Conservation (phyloP, 92 coral and sea anemone species). For the Bergia puertoricense region DNA sequence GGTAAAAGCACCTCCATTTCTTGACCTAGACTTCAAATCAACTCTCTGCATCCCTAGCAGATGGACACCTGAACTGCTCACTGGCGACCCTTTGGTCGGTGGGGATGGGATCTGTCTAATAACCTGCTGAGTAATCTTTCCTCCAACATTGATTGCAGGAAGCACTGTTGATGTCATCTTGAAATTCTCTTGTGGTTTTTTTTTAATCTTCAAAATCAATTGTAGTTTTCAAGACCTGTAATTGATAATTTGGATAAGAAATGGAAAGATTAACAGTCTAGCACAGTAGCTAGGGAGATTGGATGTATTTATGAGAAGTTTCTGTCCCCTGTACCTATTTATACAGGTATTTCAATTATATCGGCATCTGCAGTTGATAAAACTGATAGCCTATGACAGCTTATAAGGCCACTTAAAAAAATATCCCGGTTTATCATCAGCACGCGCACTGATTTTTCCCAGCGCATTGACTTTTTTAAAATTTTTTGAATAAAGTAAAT, state of each 20-base stretch:
- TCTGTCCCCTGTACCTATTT: too few species aligned
- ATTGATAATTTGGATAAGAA: not conserved
- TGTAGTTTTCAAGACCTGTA: not conserved
- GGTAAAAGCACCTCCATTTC: constrained; percentile 49
- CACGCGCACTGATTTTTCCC: too few species aligned
- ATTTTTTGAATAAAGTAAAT: too few species aligned
- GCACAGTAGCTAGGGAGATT: too few species aligned
- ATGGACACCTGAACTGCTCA: constrained; percentile 63
- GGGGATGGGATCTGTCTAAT: constrained; percentile 90
- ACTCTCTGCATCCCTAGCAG: constrained; percentile 33
- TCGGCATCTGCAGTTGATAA: too few species aligned
- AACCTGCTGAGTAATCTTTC: constrained; percentile 98
- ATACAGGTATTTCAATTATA: too few species aligned
- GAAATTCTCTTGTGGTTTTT: not conserved
- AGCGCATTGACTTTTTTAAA: too few species aligned
- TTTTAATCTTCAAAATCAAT: not conserved
- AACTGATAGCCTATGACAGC: too few species aligned
- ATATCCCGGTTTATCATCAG: too few species aligned
- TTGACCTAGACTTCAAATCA: constrained; percentile 20
- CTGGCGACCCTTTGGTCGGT: constrained; percentile 71
- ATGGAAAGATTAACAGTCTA: too few species aligned
- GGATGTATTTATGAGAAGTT: too few species aligned
- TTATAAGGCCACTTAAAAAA: too few species aligned
- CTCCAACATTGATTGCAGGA: constrained; percentile 93
- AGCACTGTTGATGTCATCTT: constrained; percentile 83